Evolutionary conservation across 2,797 vertebrate species (phyloP), one percentile per base, ranked within the genome.

Genomic region (Remorina albescens): DNA sequence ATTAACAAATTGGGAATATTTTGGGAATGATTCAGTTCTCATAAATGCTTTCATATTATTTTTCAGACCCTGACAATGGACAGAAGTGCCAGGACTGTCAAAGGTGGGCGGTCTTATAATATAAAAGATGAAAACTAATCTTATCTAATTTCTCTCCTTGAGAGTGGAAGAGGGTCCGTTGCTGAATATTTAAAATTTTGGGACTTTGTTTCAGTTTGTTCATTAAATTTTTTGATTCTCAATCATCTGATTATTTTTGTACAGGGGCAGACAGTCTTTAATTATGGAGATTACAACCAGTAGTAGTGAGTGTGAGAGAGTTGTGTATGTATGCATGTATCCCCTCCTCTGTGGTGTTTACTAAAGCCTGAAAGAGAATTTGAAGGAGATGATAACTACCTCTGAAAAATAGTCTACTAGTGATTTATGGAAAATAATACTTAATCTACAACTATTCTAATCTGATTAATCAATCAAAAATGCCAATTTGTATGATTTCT

Each of bases 21-120:
- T 16, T 41, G n/a, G n/a, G n/a, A n/a, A n/a, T n/a, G 39, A 41
- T 39, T 47, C n/a, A 47, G 2, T 21, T 11, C 8, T 65, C 10
- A 67, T 21, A 4, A 7, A 55, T 18, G 18, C 2, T 2, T 0
- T 57, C 2, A 4, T 34, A 13, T 60, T 25, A 71, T 55, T 23
- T 67, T 71, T 23, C 54, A 77, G 76, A 2, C 0, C 0, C 4
- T 13, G 8, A 1, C 2, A 23, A n/a, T n/a, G n/a, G n/a, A n/a
- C n/a, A 0, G 10, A 49, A 44, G 15, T 84, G 85, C 41, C 6
- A 18, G 21, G 1, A 3, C 19, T 83, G 80, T 56, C 0, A 41
- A 51, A 54, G 61, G 89, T 92, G 65, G 42, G 82, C 66, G 9
- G 30, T 8, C 5, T 42, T 65, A 60, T 11, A 34, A 30, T 54